These are phyloP conservation scores for Ailuropoda melanoleuca DNA, from an alignment of 2,113 vertebrate genomes.

Conservation along the genomic window DNA sequence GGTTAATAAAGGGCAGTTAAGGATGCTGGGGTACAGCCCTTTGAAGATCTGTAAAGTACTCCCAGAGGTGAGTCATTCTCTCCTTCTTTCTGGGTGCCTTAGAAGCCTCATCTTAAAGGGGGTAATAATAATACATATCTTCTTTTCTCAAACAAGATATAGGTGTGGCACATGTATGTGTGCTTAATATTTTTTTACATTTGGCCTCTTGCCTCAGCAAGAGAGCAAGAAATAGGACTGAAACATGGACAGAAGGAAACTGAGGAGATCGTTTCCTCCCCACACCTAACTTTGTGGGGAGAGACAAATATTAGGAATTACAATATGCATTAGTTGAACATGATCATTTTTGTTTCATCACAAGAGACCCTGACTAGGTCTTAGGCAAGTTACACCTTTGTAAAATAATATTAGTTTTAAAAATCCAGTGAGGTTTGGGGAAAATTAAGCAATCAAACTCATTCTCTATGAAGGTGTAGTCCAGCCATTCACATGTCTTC, in stretches of 20 bases:
- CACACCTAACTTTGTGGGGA: neutral
- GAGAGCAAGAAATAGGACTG: neutral
- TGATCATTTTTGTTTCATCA: neutral
- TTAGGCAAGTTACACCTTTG: neutral
- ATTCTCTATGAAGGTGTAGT: neutral
- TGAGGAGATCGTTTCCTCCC: neutral
- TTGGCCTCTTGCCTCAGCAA: neutral
- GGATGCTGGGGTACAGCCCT: neutral
- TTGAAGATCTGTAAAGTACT: neutral
- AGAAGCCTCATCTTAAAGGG: neutral
- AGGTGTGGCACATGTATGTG: neutral
- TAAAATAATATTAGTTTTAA: neutral
- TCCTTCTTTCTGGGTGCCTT: neutral
- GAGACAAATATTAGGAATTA: neutral
- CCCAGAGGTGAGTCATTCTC: neutral
- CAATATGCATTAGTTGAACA: neutral
- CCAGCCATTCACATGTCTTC: neutral
- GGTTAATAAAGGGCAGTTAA: constrained; percentile 57
- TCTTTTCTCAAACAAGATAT: neutral
- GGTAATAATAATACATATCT: neutral
- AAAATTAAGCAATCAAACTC: neutral
- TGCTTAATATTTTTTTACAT: neutral
- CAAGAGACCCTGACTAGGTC: neutral
- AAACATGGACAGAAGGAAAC: neutral
- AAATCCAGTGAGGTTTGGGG: neutral